Evolutionary conservation across 2,888 invertebrate species (phyloP), one percentile per base, ranked within the genome.

Genomic region (Coelopa pilipes): DNA sequence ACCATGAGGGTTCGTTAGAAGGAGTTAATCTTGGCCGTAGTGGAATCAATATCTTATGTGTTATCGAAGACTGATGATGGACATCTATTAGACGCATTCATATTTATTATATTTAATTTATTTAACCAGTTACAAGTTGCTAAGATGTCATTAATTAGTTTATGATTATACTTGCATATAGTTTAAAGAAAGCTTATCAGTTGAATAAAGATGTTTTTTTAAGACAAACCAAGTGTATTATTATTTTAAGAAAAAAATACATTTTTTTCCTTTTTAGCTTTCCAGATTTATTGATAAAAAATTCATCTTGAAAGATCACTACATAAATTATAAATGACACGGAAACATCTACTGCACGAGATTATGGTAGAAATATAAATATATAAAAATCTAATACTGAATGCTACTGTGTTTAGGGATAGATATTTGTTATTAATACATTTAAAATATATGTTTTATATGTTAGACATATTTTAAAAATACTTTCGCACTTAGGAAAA

Each of bases 31-130:
- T 95, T 66, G 94, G 94, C 63, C 90, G 91, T 85, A 92, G 93
- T 69, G 95, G 95, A 72, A 91, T 97, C 79, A 97, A 97, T 88
- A 91, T 96, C 88, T 89, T 95, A 76, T 94, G 95, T 92, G 92
- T 94, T 78, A 92, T 94, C 80, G 92, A 92, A 80, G 90, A 86
- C 81, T 88, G 80, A 78, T 53, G 24, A 60, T 11, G 24, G 10
- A 17, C 57, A 11, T 19, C 11, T 60, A 34, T 60, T 60, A 57
- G 11, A 19, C 2, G 12, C 45, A 68, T 13, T 53, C 19, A 7
- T 11, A 68, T 53, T 68, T 45, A 68, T 68, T 34, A 7, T 34
- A n/a, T 68, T 50, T 34, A 13, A 19, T 47, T 17, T 34, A 68
- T 19, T 34, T 19, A 3, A n/a, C n/a, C n/a, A 46, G 53, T 68